Conservation (phyloP, 2,888 invertebrate species). For the Apodemia hepburni region DNA sequence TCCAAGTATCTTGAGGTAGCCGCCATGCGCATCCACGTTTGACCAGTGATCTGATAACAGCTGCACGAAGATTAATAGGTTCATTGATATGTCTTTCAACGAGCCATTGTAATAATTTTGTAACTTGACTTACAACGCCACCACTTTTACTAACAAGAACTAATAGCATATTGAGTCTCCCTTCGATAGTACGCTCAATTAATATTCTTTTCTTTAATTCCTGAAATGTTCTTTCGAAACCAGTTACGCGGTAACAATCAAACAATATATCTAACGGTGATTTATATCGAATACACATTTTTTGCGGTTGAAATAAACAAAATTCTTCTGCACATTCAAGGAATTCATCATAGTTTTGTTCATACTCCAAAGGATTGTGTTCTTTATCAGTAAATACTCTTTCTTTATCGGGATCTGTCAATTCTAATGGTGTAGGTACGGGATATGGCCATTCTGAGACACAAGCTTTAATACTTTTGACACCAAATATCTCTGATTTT, state of each 20-base stretch:
- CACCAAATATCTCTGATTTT: constrained; percentile 47
- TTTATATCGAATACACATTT: constrained; percentile 20
- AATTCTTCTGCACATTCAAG: too few species aligned
- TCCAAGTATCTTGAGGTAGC: constrained; percentile 46
- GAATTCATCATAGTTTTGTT: too few species aligned
- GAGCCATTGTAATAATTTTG: constrained; percentile 42
- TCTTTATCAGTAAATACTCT: too few species aligned
- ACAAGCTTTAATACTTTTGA: constrained; percentile 40
- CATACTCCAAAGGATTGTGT: too few species aligned
- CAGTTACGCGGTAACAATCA: constrained; percentile 48
- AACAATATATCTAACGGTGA: constrained; percentile 48
- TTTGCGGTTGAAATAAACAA: too few species aligned
- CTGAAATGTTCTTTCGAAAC: constrained; percentile 47
- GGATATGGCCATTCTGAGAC: constrained; percentile 43
- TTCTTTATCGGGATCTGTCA: background rate
- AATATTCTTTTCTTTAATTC: constrained; percentile 46
- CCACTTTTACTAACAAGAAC: constrained; percentile 61
- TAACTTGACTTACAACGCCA: constrained; percentile 42
- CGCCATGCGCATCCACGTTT: constrained; percentile 55
- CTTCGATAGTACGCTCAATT: constrained; percentile 43
- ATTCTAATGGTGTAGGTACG: constrained; percentile 30
- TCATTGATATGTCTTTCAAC: constrained; percentile 48
- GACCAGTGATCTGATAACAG: constrained; percentile 54
- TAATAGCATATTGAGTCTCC: constrained; percentile 42
- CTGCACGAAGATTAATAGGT: constrained; percentile 48